phyloP scores from a whole-genome alignment of 2,888 invertebrate genomes.

The Erynnis tages region DNA sequence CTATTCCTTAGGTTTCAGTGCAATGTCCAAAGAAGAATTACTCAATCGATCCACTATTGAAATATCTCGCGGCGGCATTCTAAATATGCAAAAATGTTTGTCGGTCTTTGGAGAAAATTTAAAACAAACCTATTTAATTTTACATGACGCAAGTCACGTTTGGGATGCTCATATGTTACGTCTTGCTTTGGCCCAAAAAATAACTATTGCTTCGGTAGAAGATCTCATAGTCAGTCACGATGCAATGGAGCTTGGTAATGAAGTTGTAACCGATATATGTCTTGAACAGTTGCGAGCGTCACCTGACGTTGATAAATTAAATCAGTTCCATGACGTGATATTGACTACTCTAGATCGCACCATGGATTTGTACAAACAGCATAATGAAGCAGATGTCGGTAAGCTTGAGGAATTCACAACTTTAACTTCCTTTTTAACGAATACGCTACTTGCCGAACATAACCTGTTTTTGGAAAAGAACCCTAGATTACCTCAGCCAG shows the following conservation, averaged over 20 bases:
- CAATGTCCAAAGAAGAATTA: neutral
- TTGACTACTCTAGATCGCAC: conserved; percentile 46
- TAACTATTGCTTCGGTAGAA: conserved; percentile 64
- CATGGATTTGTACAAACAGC: conserved; percentile 49
- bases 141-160: conserved; percentile 60
- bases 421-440: conserved; percentile 46
- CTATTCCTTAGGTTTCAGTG: neutral
- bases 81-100: conserved; percentile 54
- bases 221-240: conserved; percentile 62
- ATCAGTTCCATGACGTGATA: conserved; percentile 45
- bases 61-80: conserved; percentile 37
- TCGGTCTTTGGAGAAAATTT: conserved; percentile 51
- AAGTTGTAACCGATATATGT: conserved; percentile 54
- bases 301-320: conserved; percentile 54
- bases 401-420: conserved; percentile 59
- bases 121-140: conserved; percentile 52
- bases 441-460: conserved; percentile 56
- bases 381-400: conserved; percentile 53
- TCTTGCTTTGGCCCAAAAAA: conserved; percentile 55
- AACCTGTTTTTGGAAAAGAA: conserved; percentile 57
- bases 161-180: conserved; percentile 66
- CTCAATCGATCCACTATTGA: neutral
- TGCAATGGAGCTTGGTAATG: conserved; percentile 52
- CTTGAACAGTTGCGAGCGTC: conserved; percentile 55
- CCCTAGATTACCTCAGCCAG: conserved; percentile 38